Percentiles rank a stretch among this genome's conserved stretches.
These are phyloP conservation scores for Euclidia mi DNA, from an alignment of 2,888 invertebrate genomes.

Conservation along the genomic window DNA sequence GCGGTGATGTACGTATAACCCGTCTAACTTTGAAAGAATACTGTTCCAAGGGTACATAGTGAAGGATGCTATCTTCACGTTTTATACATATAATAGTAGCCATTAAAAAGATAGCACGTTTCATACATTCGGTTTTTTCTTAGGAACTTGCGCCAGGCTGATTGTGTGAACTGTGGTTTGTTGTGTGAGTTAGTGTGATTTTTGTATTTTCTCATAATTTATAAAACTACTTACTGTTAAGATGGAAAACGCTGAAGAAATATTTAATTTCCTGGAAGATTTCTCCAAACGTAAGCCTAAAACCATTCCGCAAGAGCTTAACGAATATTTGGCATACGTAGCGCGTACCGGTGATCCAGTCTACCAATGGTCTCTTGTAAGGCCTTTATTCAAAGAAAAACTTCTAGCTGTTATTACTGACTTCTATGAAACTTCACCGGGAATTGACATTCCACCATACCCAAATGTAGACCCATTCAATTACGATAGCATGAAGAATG, in stretches of 20 bases:
- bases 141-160: too few relatives aligned
- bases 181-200: conserved; percentile 1
- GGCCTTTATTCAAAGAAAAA: conserved; percentile 96
- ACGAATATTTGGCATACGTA: conserved; percentile 96
- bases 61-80: too few relatives aligned
- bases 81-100: too few relatives aligned
- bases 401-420: conserved; percentile 96
- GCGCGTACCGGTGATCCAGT: conserved; percentile 98
- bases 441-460: conserved; percentile 94
- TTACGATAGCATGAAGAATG: conserved; percentile 96
- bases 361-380: conserved; percentile 97
- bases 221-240: conserved; percentile 24
- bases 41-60: too few relatives aligned
- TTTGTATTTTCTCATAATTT: conserved; percentile 11
- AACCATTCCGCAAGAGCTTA: conserved; percentile 96
- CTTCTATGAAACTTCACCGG: conserved; percentile 95
- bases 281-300: conserved; percentile 94
- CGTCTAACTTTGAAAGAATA: too few relatives aligned
- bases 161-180: conserved; percentile 27
- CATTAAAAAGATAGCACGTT: too few relatives aligned
- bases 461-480: conserved; percentile 98
- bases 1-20: too few relatives aligned
- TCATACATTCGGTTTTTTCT: too few relatives aligned
- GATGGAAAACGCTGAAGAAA: conserved; percentile 97
- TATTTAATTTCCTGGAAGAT: conserved; percentile 95